These are phyloP conservation scores for Oceanodroma leucorhoa DNA, from an alignment of 2,797 vertebrate species.

Conservation along the genomic window DNA sequence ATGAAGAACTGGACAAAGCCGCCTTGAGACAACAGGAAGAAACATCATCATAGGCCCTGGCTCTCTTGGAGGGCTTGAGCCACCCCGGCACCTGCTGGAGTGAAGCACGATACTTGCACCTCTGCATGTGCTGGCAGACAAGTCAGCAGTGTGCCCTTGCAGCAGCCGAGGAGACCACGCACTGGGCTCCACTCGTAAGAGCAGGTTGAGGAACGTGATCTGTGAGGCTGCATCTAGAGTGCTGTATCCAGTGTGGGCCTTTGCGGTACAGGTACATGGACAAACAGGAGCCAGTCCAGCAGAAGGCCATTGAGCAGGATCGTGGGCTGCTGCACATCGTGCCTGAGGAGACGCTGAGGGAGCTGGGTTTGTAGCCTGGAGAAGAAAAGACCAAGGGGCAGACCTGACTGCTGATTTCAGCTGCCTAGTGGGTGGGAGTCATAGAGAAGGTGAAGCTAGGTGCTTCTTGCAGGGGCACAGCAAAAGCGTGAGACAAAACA, in stretches of 20 bases:
- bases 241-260: background rate
- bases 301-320: background rate
- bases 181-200: background rate
- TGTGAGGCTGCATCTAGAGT: background rate
- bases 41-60: background rate
- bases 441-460: background rate
- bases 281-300: background rate
- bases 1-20: background rate
- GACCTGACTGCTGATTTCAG: background rate
- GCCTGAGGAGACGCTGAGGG: background rate
- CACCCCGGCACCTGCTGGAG: background rate
- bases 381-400: background rate
- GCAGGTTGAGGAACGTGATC: background rate
- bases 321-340: accelerated
- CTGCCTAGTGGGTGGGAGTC: background rate
- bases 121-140: background rate
- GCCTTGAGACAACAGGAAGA: background rate
- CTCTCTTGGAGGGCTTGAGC: background rate
- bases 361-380: background rate
- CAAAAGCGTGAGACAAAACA: background rate
- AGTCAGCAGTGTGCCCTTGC: background rate
- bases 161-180: accelerated
- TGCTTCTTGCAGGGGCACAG: background rate
- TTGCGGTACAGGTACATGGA: background rate
- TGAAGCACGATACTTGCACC: background rate